phyloP scores from a whole-genome alignment of 2,888 invertebrate species.

The Ischnura elegans region DNA sequence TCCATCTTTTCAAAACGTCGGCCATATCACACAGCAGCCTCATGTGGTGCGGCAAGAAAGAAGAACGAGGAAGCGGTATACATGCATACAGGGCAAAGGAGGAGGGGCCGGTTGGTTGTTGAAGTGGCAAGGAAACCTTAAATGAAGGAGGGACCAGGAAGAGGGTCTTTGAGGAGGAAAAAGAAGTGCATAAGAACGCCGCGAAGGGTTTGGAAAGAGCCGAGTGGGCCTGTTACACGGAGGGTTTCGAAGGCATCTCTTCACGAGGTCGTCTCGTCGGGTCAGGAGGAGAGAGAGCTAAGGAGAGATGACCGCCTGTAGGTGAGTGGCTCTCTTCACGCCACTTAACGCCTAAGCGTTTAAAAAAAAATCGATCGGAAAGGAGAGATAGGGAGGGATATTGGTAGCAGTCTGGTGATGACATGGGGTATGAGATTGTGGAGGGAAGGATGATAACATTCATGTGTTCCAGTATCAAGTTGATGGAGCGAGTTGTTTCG shows the following conservation, averaged over 20 bases:
- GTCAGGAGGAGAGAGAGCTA: background rate
- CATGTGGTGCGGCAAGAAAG: too few species aligned
- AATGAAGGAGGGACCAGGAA: background rate
- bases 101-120: too few species aligned
- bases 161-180: too few species aligned
- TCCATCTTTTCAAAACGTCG: too few species aligned
- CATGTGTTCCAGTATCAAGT: too few species aligned
- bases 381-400: background rate
- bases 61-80: too few species aligned
- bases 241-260: background rate
- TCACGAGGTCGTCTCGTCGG: background rate
- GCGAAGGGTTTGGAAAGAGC: background rate
- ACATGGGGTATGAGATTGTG: background rate
- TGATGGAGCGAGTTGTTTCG: too few species aligned
- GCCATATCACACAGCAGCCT: too few species aligned
- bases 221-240: background rate
- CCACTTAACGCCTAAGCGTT: background rate
- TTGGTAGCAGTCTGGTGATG: constrained; percentile 18
- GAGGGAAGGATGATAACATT: too few species aligned
- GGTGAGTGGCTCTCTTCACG: background rate
- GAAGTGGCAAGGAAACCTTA: background rate
- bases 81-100: too few species aligned
- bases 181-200: background rate
- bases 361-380: background rate
- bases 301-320: background rate